Evolutionary conservation across 1,140 invertebrate genomes (phyloP), one percentile per base, ranked within the genome.

Genomic region (Physella acuta): DNA sequence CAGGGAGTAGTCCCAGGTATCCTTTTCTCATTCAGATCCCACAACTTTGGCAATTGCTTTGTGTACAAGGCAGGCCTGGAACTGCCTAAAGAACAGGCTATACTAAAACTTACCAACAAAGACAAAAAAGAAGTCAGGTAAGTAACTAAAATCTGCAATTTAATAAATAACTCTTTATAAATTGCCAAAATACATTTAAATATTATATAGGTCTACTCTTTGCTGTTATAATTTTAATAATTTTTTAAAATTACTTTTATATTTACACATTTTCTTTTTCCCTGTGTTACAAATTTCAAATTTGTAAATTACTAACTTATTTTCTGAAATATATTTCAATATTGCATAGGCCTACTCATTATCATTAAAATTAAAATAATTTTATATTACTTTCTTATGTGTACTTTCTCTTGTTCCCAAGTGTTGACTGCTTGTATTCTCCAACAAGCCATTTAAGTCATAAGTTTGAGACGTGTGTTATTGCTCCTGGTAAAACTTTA

Each of bases 41-140:
- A 79, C 68, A 82, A 84, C 76, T 85, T 86, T 78, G 84, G 84
- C 24, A 79, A 78, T 51, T 82, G 78, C 56, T 86, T 86, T 70
- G 78, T 86, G 24, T 78, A 84, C 72, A 79, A 78, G 31, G 80
- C 82, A 3, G 85, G 84, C 16, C 78, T 85, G 78, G 81, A 77
- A 36, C 55, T 73, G 0, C 77, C 76, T 36, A 76, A 72, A 11
- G 55, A 68, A 33, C 33, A 68, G 8, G 73, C 72, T 24, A 70
- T 74, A 20, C 78, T 85, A 24, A 77, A 72, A 58, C 71, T 85
- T 2, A 84, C 77, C 33, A 86, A 86, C 74, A 81, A 79, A 52
- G 84, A 85, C 71, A 81, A 76, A 68, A 84, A 84, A 61, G 81
- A 84, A 56, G 80, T 84, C 49, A 84, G 82, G 82, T 81, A 58